A percentile compares a stretch with the other conserved stretches of the same genome.
These are phyloP conservation scores for Ctenodactylus gundi DNA, from an alignment of 2,113 vertebrate species.

Conservation along the genomic window DNA sequence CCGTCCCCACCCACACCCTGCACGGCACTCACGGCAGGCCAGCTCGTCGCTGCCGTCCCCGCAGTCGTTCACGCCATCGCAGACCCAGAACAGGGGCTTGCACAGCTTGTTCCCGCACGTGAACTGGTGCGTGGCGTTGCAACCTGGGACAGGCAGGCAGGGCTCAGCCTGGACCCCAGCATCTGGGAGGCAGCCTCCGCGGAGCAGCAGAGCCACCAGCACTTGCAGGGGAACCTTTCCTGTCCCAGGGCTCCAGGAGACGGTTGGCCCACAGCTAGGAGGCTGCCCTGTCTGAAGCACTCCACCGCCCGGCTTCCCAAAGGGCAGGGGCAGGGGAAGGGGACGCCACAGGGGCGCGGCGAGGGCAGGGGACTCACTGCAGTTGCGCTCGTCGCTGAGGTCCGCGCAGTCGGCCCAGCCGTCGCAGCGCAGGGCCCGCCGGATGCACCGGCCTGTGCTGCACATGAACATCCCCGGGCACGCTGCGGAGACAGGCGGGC, in stretches of 20 bases:
- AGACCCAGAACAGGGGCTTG: slow-evolving; percentile 92
- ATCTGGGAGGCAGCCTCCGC: neutral
- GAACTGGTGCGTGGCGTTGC: slow-evolving; percentile 78
- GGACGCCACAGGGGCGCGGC: neutral
- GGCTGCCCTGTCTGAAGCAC: too few species aligned
- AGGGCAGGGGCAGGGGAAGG: neutral
- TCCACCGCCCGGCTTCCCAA: neutral
- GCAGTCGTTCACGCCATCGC: slow-evolving; percentile 92
- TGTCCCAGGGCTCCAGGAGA: neutral
- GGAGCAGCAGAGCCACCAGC: too few species aligned
- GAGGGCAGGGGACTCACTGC: slow-evolving; percentile 85
- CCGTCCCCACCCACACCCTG: neutral
- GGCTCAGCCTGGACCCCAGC: neutral
- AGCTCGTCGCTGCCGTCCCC: slow-evolving; percentile 92
- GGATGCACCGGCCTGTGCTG: slow-evolving; percentile 87
- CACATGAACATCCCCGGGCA: slow-evolving; percentile 91
- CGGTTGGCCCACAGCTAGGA: neutral
- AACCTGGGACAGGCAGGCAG: slow-evolving; percentile 64
- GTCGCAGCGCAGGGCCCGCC: slow-evolving; percentile 85
- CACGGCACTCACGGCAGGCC: slow-evolving; percentile 88
- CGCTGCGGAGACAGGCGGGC: slow-evolving; percentile 80
- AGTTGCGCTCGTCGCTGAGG: slow-evolving; percentile 88
- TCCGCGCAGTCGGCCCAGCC: slow-evolving; percentile 96
- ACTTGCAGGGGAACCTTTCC: neutral
- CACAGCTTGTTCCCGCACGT: slow-evolving; percentile 89